These are phyloP conservation scores for Dendrolimus kikuchii DNA, from an alignment of 1,140 invertebrate genomes.

Conservation along the genomic window DNA sequence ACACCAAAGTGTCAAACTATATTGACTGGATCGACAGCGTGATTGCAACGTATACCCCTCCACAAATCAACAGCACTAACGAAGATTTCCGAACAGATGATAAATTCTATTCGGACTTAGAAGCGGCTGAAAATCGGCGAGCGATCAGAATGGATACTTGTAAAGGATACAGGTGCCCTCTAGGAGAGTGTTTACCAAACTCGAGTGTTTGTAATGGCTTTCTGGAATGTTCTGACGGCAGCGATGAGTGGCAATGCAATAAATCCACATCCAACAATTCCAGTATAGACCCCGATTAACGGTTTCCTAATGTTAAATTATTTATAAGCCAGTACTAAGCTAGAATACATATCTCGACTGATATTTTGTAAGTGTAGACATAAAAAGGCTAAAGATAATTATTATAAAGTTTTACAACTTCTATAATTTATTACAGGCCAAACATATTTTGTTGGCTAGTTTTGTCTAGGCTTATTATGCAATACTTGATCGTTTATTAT, in stretches of 20 bases:
- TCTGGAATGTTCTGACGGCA: slow-evolving; percentile 83
- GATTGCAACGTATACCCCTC: slow-evolving; percentile 48
- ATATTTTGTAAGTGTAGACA: slow-evolving; percentile 51
- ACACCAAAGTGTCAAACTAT: slow-evolving; percentile 88
- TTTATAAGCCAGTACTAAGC: slow-evolving; percentile 46
- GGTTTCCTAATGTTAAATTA: slow-evolving; percentile 12
- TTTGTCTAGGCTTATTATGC: no score
- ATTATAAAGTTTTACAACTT: no score
- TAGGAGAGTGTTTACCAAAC: slow-evolving; percentile 82
- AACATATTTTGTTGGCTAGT: no score
- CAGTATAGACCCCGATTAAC: slow-evolving; percentile 39
- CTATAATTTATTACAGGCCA: no score
- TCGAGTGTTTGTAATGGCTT: slow-evolving; percentile 83
- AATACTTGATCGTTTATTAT: no score
- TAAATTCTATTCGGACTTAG: slow-evolving; percentile 60
- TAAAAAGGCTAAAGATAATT: no score
- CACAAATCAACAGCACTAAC: slow-evolving; percentile 31
- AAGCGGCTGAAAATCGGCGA: slow-evolving; percentile 59
- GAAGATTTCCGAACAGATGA: slow-evolving; percentile 39
- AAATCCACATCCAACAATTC: slow-evolving; percentile 27
- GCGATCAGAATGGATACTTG: slow-evolving; percentile 65
- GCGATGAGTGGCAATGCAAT: slow-evolving; percentile 76
- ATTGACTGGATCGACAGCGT: slow-evolving; percentile 82
- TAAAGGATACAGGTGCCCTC: slow-evolving; percentile 80
- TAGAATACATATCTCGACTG: slow-evolving; percentile 49